Evolutionary conservation across 2,113 vertebrate species (phyloP).

Genomic region (Apodemus sylvaticus): DNA sequence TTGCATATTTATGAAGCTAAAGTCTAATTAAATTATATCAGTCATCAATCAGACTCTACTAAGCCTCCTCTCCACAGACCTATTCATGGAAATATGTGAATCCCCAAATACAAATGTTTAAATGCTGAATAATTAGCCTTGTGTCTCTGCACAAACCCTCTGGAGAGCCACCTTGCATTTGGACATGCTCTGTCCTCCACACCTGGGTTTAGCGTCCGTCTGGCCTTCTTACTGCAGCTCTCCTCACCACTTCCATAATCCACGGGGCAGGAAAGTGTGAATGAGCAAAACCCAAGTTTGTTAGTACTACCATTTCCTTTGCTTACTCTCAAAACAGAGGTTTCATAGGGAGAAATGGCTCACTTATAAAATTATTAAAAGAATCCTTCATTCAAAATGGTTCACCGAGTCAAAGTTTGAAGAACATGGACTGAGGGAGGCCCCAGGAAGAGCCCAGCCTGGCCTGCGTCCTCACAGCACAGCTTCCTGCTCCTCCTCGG

Average conservation of each 20-base stretch:
- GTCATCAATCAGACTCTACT: conserved; percentile 71
- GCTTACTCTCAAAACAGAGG: conserved; percentile 77
- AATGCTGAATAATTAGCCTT: conserved; percentile 9
- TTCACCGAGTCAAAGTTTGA: conserved; percentile 40
- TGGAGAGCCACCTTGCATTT: not conserved
- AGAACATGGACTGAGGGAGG: conserved; percentile 3
- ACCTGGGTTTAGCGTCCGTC: not conserved
- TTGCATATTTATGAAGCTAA: conserved; percentile 64
- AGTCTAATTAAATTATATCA: conserved; percentile 74
- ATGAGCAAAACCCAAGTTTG: conserved; percentile 67
- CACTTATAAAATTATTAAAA: conserved; percentile 71
- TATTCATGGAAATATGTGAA: conserved; percentile 47
- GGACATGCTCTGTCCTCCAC: not conserved
- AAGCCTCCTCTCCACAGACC: conserved; percentile 57
- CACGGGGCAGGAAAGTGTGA: conserved; percentile 62
- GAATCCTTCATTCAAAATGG: conserved; percentile 61
- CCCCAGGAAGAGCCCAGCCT: not conserved
- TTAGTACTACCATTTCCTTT: conserved; percentile 73
- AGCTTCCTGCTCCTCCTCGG: conserved; percentile 1
- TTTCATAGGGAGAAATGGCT: conserved; percentile 42
- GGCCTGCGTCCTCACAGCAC: not conserved
- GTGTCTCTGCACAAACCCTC: conserved; percentile 9
- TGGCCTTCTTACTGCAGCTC: not conserved
- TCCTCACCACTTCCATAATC: conserved; percentile 25
- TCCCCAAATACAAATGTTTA: conserved; percentile 39